phyloP scores from a whole-genome alignment of 2,888 invertebrate species.

The Mellilla xanthometata region DNA sequence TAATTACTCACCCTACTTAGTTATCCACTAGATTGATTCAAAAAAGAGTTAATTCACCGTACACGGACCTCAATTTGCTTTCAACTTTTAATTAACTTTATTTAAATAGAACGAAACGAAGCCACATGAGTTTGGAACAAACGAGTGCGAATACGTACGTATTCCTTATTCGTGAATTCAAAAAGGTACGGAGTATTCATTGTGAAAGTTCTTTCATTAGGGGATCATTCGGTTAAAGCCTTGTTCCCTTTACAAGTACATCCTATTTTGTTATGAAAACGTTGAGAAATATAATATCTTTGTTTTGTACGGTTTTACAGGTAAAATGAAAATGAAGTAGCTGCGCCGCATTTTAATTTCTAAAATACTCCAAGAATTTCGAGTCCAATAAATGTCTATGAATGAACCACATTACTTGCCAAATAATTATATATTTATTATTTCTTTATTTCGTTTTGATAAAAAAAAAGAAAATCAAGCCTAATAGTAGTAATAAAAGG shows the following conservation, averaged over 20 bases:
- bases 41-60: constrained; percentile 40
- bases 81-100: constrained; percentile 52
- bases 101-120: constrained; percentile 35
- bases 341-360: not conserved
- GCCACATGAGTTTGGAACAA: constrained; percentile 22
- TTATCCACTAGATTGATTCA: constrained; percentile 25
- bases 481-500: too few relatives aligned
- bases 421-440: too few relatives aligned
- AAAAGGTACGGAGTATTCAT: constrained; percentile 33
- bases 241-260: constrained; percentile 5
- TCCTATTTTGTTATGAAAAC: constrained; percentile 13
- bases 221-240: constrained; percentile 24
- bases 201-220: constrained; percentile 37
- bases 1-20: constrained; percentile 9
- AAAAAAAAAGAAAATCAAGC: too few relatives aligned
- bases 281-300: constrained; percentile 8
- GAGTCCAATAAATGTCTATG: too few relatives aligned
- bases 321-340: not conserved
- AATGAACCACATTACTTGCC: too few relatives aligned
- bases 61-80: constrained; percentile 45
- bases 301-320: constrained; percentile 5
- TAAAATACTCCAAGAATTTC: not conserved
- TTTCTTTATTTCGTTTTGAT: too few relatives aligned
- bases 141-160: constrained; percentile 18
- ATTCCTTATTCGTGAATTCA: constrained; percentile 23